These are phyloP conservation scores for Drosophila ambigua DNA, from an alignment of 1,140 invertebrate species.

Conservation along the genomic window DNA sequence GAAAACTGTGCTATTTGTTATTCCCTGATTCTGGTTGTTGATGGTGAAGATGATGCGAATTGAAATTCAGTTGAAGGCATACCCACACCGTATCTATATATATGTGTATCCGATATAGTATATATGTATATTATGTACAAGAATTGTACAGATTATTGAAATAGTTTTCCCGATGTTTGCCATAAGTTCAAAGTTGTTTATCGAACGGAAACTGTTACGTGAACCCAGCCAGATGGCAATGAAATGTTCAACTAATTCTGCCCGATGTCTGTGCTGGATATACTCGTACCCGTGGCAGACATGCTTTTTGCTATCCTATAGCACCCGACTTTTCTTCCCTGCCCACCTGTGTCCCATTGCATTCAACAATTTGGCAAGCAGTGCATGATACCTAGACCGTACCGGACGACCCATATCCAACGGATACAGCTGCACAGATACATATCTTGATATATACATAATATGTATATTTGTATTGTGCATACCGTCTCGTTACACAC, in stretches of 20 bases:
- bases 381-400: conserved; percentile 12
- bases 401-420: conserved; percentile 25
- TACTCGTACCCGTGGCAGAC: not conserved
- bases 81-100: conserved; percentile 17
- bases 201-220: conserved; percentile 8
- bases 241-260: not conserved
- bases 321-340: not conserved
- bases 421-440: conserved; percentile 15
- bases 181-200: conserved; percentile 15
- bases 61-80: conserved; percentile 66
- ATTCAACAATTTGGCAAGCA: conserved; percentile 10
- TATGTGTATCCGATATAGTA: not conserved
- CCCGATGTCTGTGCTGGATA: not conserved
- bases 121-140: conserved; percentile 4
- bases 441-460: conserved; percentile 2
- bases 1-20: conserved; percentile 77
- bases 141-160: conserved; percentile 7
- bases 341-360: conserved; percentile 32
- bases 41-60: conserved; percentile 74
- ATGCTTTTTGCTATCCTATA: no score
- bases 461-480: not conserved
- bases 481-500: conserved; percentile 3
- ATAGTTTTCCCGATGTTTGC: conserved; percentile 7
- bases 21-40: conserved; percentile 62
- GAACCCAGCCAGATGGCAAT: conserved; percentile 18